Base-by-base conservation (phyloP, 2,888 invertebrate species). In the Glomeris marginata region DNA sequence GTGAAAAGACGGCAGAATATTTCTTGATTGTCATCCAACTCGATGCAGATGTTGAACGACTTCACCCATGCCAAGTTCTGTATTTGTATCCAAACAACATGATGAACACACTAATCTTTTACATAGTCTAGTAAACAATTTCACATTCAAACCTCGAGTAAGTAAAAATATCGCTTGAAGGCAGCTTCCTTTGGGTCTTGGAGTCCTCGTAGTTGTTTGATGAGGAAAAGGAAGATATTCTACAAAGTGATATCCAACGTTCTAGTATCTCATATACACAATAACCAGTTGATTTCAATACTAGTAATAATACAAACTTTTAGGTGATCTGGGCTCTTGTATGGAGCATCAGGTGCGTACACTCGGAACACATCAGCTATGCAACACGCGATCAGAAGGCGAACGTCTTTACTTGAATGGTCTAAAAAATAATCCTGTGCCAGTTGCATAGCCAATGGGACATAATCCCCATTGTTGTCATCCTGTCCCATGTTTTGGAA, bases 11-110 rank as follows among this genome's bases (percentile, higher is more conserved):
- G 82, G 63, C 88, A 87, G 71, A 95, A 94, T 61, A 97, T 91
- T 68, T 92, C 91, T 67, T 94, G 92, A 61, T 88, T 91, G 70
- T 95, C 94, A 66, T 95, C 95, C 52, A 97, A 71, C 67, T 97
- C 95, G 65, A 95, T 90, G 68, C 94, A 95, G 83, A 97, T 95
- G 69, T 95, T 95, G 69, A 97, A 95, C 0, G 92, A 91, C 69
- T 97, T 97, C 36, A 95, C 94, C 68, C 91, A 94, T 0, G 94
- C 92, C 60, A 97, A 72, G 70, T 95, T 97, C 72, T 70, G 59
- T 42, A 61, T 59, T 20, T 18, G n/a, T n/a, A n/a, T n/a, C n/a
- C n/a, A n/a, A n/a, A n/a, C n/a, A 41, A 48, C 46, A 38, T 11
- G 11, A 21, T 36, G 33, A 21, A 20, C 16, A 35, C 35, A 35